Conservation (phyloP, 2,797 vertebrate genomes). For the Limosa lapponica region DNA sequence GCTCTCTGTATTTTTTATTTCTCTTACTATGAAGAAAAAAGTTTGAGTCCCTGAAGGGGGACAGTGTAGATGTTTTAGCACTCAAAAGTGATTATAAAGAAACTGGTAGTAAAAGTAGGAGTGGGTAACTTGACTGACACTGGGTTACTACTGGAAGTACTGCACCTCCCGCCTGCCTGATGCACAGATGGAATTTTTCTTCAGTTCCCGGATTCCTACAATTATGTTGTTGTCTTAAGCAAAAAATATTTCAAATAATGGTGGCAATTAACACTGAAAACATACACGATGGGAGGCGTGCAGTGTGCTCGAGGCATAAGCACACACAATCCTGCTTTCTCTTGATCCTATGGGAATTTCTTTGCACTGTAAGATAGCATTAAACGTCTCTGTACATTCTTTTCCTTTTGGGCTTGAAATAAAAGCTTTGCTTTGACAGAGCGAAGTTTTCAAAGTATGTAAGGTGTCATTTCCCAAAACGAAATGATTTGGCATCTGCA, state of each 20-base stretch:
- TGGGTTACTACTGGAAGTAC: neutral
- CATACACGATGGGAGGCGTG: neutral
- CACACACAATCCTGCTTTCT: neutral
- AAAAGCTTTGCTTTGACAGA: neutral
- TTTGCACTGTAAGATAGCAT: neutral
- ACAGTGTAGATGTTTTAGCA: neutral
- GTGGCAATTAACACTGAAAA: constrained; percentile 13
- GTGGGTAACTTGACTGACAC: neutral
- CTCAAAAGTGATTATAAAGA: neutral
- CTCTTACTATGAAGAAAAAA: neutral
- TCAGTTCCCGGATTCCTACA: neutral
- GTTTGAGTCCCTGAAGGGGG: neutral
- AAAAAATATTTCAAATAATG: constrained; percentile 26
- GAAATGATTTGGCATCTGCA: neutral
- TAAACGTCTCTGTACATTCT: neutral
- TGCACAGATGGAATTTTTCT: neutral
- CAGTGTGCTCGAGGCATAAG: neutral
- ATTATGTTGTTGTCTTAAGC: constrained; percentile 15
- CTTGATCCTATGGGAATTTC: neutral
- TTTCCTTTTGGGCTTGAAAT: neutral
- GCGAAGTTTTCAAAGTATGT: neutral
- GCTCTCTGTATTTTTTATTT: neutral
- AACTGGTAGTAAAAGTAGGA: neutral
- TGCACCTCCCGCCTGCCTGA: neutral
- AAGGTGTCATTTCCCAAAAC: neutral